A percentile compares a stretch with the other conserved stretches of the same genome.
phyloP scores from a whole-genome alignment of 2,113 vertebrate species.

The Serilophus lunatus region DNA sequence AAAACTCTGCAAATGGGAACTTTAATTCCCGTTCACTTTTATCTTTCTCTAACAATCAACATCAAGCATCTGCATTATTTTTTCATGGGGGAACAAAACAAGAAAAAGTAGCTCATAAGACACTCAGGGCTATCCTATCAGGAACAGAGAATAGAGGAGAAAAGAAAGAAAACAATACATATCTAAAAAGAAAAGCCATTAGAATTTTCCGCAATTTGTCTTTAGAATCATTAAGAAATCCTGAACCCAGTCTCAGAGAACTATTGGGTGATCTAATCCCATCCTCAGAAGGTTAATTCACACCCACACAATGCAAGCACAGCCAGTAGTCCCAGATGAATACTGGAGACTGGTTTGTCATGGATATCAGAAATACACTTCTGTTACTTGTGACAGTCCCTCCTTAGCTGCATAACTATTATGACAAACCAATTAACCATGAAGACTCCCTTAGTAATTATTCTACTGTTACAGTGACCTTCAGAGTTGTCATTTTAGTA shows the following conservation, averaged over 20 bases:
- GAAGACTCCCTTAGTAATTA: background rate
- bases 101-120: background rate
- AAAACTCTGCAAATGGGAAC: background rate
- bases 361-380: background rate
- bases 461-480: background rate
- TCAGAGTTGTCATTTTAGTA: background rate
- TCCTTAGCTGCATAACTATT: background rate
- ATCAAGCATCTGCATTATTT: background rate
- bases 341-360: background rate
- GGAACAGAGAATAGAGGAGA: background rate
- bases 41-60: background rate
- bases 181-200: background rate
- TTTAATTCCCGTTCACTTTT: background rate
- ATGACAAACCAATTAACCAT: background rate
- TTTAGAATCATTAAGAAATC: background rate
- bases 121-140: background rate
- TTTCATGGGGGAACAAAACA: rapidly evolving
- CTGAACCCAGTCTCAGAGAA: background rate
- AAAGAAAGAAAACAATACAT: background rate
- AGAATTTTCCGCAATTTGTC: background rate
- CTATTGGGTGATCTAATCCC: background rate
- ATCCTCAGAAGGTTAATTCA: background rate
- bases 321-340: background rate
- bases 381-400: background rate
- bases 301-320: background rate